A percentile compares a stretch with the other conserved stretches of the same genome.
Conservation (phyloP, 2,888 invertebrate genomes). For the Andricus quercusramuli region DNA sequence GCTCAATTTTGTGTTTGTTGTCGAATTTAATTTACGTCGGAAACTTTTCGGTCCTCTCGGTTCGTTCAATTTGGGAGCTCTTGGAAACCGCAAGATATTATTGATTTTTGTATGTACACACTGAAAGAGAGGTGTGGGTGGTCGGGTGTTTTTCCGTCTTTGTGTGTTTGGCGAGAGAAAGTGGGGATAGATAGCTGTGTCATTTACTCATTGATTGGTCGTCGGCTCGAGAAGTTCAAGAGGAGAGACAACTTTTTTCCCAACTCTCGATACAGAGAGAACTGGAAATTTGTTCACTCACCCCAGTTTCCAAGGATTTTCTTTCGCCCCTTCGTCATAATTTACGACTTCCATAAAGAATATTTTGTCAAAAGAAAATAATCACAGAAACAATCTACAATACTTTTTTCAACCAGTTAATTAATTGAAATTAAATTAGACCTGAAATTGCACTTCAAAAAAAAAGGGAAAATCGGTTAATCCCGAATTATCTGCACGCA, state of each 20-base stretch:
- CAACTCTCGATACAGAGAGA: slow-evolving; percentile 14
- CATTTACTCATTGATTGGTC: slow-evolving; percentile 74
- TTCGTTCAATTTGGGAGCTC: slow-evolving; percentile 66
- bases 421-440: neutral
- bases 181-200: slow-evolving; percentile 65
- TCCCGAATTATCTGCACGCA: neutral
- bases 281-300: slow-evolving; percentile 38
- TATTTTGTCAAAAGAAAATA: neutral
- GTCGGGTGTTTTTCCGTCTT: slow-evolving; percentile 53
- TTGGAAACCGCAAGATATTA: slow-evolving; percentile 77
- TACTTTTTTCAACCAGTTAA: neutral
- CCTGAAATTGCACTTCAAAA: neutral
- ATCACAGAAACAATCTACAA: neutral
- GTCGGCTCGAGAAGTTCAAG: slow-evolving; percentile 51
- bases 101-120: slow-evolving; percentile 75
- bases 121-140: slow-evolving; percentile 45
- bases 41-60: slow-evolving; percentile 36
- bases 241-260: slow-evolving; percentile 38
- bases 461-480: neutral
- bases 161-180: slow-evolving; percentile 65
- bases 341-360: slow-evolving; percentile 42
- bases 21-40: slow-evolving; percentile 14
- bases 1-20: neutral
- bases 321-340: slow-evolving; percentile 45
- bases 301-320: slow-evolving; percentile 11